phyloP scores from a whole-genome alignment of 2,888 invertebrate species.

The Philereme vetulata region DNA sequence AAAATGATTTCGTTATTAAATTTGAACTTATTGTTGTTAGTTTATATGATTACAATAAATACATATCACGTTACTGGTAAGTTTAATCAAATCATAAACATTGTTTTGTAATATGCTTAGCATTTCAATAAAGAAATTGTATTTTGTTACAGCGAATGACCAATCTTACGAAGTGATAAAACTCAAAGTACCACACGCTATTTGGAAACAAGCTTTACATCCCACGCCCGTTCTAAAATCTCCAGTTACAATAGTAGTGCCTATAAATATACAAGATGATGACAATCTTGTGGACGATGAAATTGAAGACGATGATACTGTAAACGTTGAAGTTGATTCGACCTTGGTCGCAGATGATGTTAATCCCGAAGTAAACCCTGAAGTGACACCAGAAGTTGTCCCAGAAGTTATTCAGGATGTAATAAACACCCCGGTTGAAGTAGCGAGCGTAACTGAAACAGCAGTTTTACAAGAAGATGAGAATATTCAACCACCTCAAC shows the following conservation, averaged over 20 bases:
- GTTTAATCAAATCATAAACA: conserved; percentile 22
- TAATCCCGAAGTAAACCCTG: conserved; percentile 19
- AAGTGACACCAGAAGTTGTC: conserved; percentile 35
- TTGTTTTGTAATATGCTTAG: neutral
- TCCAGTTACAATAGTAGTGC: conserved; percentile 68
- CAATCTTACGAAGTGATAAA: conserved; percentile 63
- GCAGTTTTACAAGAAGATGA: conserved; percentile 53
- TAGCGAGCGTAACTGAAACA: conserved; percentile 44
- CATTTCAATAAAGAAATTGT: neutral
- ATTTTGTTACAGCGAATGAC: conserved; percentile 44
- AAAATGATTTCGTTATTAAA: conserved; percentile 43
- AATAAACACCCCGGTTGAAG: conserved; percentile 38
- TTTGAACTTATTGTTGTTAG: conserved; percentile 42
- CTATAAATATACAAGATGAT: conserved; percentile 68
- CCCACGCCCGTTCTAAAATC: conserved; percentile 73
- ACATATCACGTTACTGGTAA: conserved; percentile 48
- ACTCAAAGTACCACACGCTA: conserved; percentile 59
- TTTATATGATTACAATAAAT: conserved; percentile 37
- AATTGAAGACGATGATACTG: conserved; percentile 45
- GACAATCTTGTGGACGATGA: conserved; percentile 47
- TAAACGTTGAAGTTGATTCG: conserved; percentile 41
- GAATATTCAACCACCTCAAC: conserved; percentile 42
- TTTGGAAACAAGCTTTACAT: conserved; percentile 68
- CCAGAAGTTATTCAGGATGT: conserved; percentile 38
- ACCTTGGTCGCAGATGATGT: conserved; percentile 38